Evolutionary conservation across 2,113 vertebrate genomes (phyloP).

Genomic region (Colinus virginianus): DNA sequence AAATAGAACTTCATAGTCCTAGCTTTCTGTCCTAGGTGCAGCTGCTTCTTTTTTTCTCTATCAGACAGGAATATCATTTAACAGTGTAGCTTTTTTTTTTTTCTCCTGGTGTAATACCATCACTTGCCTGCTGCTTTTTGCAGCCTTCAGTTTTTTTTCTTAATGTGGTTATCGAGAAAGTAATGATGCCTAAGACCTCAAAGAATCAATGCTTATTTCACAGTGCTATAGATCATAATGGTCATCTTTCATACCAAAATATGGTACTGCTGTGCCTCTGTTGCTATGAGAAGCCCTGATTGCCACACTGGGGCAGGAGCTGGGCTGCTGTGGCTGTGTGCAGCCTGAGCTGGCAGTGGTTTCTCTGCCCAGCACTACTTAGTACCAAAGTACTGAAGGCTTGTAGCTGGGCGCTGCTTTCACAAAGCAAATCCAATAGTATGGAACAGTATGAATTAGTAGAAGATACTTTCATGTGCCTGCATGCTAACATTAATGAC

Average conservation of each 20-base stretch:
- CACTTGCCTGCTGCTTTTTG: background rate
- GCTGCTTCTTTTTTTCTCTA: background rate
- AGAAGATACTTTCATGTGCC: background rate
- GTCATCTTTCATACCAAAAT: background rate
- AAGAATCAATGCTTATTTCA: background rate
- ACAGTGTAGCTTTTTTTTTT: background rate
- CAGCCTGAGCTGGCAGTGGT: background rate
- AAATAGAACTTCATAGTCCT: conserved; percentile 20
- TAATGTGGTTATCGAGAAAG: background rate
- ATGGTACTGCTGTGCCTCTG: fast-evolving
- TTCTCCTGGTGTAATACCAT: background rate
- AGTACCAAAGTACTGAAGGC: no score
- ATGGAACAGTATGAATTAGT: background rate
- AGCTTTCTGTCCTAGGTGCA: background rate
- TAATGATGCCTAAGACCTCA: background rate
- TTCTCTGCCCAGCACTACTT: background rate
- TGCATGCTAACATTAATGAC: background rate
- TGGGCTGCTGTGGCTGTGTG: background rate
- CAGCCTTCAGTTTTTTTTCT: background rate
- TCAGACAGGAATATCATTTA: fast-evolving
- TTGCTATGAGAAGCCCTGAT: background rate
- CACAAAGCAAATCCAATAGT: background rate
- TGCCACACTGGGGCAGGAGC: background rate
- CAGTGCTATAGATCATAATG: fast-evolving
- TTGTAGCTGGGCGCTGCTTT: background rate